A percentile compares a stretch with the other conserved stretches of the same genome.
These are phyloP conservation scores for Stercorarius parasiticus DNA, from an alignment of 2,113 vertebrate genomes.

Conservation along the genomic window DNA sequence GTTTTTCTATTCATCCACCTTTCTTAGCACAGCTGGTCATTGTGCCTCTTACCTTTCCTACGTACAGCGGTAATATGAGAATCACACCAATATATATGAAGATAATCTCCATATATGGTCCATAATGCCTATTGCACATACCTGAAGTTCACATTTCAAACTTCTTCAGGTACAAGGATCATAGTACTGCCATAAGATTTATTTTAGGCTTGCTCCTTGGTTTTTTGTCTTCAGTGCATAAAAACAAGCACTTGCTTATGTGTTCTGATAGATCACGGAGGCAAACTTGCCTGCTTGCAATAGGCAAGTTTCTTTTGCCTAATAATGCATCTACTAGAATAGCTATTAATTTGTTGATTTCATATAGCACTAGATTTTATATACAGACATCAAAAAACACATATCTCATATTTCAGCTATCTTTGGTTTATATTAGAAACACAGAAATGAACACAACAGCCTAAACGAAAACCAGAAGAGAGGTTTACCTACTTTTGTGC, in stretches of 20 bases:
- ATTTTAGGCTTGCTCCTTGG: background rate
- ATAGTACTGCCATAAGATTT: background rate
- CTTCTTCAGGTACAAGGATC: background rate
- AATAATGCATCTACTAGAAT: background rate
- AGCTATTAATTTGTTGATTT: background rate
- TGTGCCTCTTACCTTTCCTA: background rate
- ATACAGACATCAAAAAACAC: background rate
- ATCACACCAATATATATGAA: background rate
- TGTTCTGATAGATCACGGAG: background rate
- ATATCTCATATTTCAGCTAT: background rate
- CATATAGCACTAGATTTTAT: background rate
- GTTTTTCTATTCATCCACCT: background rate
- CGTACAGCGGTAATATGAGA: background rate
- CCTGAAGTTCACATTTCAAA: background rate
- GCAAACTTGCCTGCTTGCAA: background rate
- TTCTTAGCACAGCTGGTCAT: background rate
- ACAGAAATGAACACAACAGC: background rate
- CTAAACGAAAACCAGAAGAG: background rate
- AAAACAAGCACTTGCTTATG: background rate
- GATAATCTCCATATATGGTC: background rate
- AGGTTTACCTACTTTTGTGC: background rate
- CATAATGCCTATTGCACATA: background rate
- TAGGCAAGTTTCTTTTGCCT: background rate
- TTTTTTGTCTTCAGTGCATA: background rate
- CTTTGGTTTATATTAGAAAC: conserved; percentile 4